Base-by-base conservation (phyloP, 1,140 invertebrate genomes). In the Condylostylus longicornis region DNA sequence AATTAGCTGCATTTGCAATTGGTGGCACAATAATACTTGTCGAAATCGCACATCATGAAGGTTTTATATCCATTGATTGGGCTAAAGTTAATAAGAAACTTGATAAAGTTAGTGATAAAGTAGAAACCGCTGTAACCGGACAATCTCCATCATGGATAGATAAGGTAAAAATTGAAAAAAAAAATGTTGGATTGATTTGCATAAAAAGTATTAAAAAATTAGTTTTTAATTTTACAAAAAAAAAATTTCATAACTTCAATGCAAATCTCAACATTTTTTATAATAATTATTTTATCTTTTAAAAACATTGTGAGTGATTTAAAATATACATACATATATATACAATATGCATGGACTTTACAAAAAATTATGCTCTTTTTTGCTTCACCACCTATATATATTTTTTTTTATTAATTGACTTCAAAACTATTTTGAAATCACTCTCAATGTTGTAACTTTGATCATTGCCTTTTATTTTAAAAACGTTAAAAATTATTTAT, bases 1-100 rank as follows among this genome's bases (percentile, higher is more conserved):
- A 90, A 71, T 66, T 82, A 40, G 83, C 84, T 31, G 89, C 88
- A 7, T 75, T 86, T 37, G 82, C 85, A 8, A 61, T 93, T 42
- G 90, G 89, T 41, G 82, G 86, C 38, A 79, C 84, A 42, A 79
- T 94, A 22, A 79, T 95, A 45, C 65, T 93, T 47, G 55, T 95
- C 36, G 85, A 94, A 67, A 71, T 94, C 47, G 89, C 88, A 2
- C 78, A 82, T 42, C 81, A 91, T 52, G 78, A 88, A 53, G 89
- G 87, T n/a, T 90, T 90, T 46, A 79, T 95, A 31, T 83, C 85
- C 50, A 72, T 87, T 36, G 82, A 94, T 61, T 93, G 88, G 88
- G 77, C 79, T 39, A 79, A 82, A 64, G 67, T 94, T 14, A 77
- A 81, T 41, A 77, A 71, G 44, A 79, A 82, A 51, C 71, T 84